Percentiles rank a stretch among this genome's conserved stretches.
Conservation (phyloP, 2,797 vertebrate genomes). For the Mycteria americana region DNA sequence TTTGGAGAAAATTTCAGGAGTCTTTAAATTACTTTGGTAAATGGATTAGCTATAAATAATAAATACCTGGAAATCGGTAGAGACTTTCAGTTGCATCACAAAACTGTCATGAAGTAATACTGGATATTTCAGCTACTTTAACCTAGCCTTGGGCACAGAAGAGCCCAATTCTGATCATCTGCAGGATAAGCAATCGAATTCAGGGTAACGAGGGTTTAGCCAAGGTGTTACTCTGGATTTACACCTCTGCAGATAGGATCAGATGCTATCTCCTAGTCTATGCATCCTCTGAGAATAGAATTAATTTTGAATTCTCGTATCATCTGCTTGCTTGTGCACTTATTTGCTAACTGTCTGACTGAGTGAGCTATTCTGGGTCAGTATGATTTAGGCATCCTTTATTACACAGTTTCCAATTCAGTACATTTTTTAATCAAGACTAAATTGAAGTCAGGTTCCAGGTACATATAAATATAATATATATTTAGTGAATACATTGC, state of each 20-base stretch:
- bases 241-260: slow-evolving; percentile 47
- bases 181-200: slow-evolving; percentile 27
- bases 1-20: not conserved
- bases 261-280: slow-evolving; percentile 31
- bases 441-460: slow-evolving; percentile 64
- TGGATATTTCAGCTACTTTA: slow-evolving; percentile 44
- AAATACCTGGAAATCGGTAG: not conserved
- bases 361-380: slow-evolving; percentile 65
- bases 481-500: slow-evolving; percentile 34
- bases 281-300: slow-evolving; percentile 68
- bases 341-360: slow-evolving; percentile 68
- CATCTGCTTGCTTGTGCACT: slow-evolving; percentile 62
- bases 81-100: slow-evolving; percentile 36
- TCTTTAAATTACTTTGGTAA: slow-evolving; percentile 11
- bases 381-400: slow-evolving; percentile 63
- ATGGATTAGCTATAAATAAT: slow-evolving; percentile 37
- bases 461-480: slow-evolving; percentile 46
- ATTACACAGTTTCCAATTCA: slow-evolving; percentile 66
- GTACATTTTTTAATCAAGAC: slow-evolving; percentile 67
- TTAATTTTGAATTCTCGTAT: slow-evolving; percentile 69
- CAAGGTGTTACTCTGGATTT: slow-evolving; percentile 43
- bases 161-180: slow-evolving; percentile 47
- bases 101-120: slow-evolving; percentile 44
- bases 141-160: slow-evolving; percentile 41
- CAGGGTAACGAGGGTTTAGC: slow-evolving; percentile 10